phyloP scores from a whole-genome alignment of 1,140 invertebrate species.

The Caenorhabditis latens region DNA sequence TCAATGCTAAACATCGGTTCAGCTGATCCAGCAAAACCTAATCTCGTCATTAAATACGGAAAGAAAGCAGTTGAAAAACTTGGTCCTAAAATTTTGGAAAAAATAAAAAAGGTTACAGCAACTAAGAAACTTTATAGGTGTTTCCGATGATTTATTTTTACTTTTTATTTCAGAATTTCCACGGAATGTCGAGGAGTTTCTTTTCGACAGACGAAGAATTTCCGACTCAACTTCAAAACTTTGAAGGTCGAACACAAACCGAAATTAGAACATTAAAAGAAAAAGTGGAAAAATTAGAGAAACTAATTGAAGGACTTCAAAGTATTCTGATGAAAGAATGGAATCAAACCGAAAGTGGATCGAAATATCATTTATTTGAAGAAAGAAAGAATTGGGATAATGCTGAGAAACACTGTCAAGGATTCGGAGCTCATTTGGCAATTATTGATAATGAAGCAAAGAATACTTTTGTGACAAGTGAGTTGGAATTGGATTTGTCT shows the following conservation, averaged over 20 bases:
- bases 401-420: slow-evolving; percentile 56
- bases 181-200: slow-evolving; percentile 23
- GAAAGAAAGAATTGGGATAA: slow-evolving; percentile 59
- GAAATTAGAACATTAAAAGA: slow-evolving; percentile 27
- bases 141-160: background rate
- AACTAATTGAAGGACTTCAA: slow-evolving; percentile 33
- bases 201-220: slow-evolving; percentile 47
- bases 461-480: slow-evolving; percentile 53
- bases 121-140: background rate
- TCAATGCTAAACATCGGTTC: slow-evolving; percentile 27
- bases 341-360: slow-evolving; percentile 54
- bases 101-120: background rate
- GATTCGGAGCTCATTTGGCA: slow-evolving; percentile 51
- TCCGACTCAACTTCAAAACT: slow-evolving; percentile 33
- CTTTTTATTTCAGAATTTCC: slow-evolving; percentile 33
- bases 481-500: background rate
- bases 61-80: slow-evolving; percentile 37
- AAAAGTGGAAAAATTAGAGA: slow-evolving; percentile 49
- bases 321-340: slow-evolving; percentile 54
- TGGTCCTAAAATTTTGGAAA: slow-evolving; percentile 13
- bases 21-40: background rate
- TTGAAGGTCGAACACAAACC: slow-evolving; percentile 43
- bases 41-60: slow-evolving; percentile 19
- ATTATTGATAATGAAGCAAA: slow-evolving; percentile 53
- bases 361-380: slow-evolving; percentile 38